These are phyloP conservation scores for Drosophila serrata DNA, from an alignment of 1,140 invertebrate genomes.

Conservation along the genomic window DNA sequence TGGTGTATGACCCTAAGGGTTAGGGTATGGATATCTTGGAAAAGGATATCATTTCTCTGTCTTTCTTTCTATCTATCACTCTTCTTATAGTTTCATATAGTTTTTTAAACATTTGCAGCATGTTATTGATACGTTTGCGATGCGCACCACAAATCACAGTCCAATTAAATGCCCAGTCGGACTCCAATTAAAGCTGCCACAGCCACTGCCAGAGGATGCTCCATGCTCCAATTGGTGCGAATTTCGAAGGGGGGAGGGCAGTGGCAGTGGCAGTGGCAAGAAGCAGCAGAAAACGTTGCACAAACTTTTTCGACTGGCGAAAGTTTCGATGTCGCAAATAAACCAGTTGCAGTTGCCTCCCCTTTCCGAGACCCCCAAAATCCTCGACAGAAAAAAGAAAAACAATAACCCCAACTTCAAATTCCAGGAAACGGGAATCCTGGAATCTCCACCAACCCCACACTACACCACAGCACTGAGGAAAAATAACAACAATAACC, in stretches of 20 bases:
- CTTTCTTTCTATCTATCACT: not conserved
- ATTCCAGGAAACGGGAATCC: not conserved
- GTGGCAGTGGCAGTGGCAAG: not conserved
- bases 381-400: not conserved
- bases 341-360: slow-evolving; percentile 36
- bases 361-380: not conserved
- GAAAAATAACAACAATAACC: not conserved
- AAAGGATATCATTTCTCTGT: not conserved
- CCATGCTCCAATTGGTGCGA: slow-evolving; percentile 26
- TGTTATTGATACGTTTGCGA: slow-evolving; percentile 70
- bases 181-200: slow-evolving; percentile 74
- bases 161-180: slow-evolving; percentile 76
- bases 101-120: slow-evolving; percentile 21
- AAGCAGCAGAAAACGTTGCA: slow-evolving; percentile 48
- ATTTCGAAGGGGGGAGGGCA: not conserved
- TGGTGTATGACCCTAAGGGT: not conserved
- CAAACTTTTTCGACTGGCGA: slow-evolving; percentile 69
- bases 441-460: not conserved
- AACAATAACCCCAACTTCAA: slow-evolving; percentile 5
- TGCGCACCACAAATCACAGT: slow-evolving; percentile 76
- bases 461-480: not conserved
- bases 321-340: slow-evolving; percentile 67
- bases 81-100: not conserved
- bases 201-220: slow-evolving; percentile 29
- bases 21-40: not conserved